Evolutionary conservation across 2,113 vertebrate genomes (phyloP), one percentile per base, ranked within the genome.

Genomic region (Ariopsis seemanni): DNA sequence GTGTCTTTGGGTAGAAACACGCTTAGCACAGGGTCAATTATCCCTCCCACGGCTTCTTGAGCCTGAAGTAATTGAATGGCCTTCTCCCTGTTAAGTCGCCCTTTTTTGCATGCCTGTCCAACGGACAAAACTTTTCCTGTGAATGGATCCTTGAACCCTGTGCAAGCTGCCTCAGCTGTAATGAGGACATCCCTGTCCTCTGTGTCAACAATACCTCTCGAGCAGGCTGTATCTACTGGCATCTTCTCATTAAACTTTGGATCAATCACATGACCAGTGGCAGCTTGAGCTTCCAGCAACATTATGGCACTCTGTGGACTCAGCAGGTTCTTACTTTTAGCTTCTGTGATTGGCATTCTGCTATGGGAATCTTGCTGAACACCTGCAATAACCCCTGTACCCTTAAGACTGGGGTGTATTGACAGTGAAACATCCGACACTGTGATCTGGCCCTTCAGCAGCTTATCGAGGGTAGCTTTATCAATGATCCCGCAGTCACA

Each of bases 211-310:
- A 99, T 95, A n/a, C 97, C 97, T 90, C 97, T 96, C 30, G 97
- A 97, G 0, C 97, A 95, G 65, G 98, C 98, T 17, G 92, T 96
- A 91, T 99, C 97, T 52, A 99, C 97, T 0, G 96, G 95, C 92
- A 99, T 93, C 78, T 94, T 93, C 91, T 97, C 97, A 67, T 98
- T 97, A 78, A 95, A 94, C 25, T 95, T 93, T 0, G 97, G 96
- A 89, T 99, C 97, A 79, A 97, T 94, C 87, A 99, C 95, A 1
- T 97, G 96, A 72, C 98, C 98, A 5, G 97, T 99, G 81, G 98
- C 98, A 89, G 97, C 98, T 92, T 99, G 98, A 77, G 98, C 98
- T 94, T 99, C 97, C 57, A 99, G 92, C 27, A 99, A 96, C 94
- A 96, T 95, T 71, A 98, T 92, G 2, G 97, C 95, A 0, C 96